A percentile compares a stretch with the other conserved stretches of the same genome.
phyloP scores from a whole-genome alignment of 2,888 invertebrate species.

The Sinelater perroti region DNA sequence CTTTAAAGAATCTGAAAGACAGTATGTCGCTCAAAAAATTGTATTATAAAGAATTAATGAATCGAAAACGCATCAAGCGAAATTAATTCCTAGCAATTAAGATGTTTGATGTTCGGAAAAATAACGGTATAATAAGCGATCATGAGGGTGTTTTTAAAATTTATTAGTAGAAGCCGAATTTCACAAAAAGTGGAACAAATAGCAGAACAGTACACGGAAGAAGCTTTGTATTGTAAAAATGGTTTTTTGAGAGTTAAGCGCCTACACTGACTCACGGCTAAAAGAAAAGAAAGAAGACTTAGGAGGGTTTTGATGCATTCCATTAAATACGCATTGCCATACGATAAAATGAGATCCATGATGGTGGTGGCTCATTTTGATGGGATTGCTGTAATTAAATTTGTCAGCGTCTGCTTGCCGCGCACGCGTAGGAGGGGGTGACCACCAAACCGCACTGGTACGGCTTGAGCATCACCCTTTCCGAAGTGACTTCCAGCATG shows the following conservation, averaged over 20 bases:
- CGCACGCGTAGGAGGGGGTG: constrained; percentile 70
- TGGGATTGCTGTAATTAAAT: constrained; percentile 55
- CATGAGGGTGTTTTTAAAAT: neutral
- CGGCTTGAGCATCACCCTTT: constrained; percentile 60
- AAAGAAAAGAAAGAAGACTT: constrained; percentile 68
- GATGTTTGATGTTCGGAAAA: too few species aligned
- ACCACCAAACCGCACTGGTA: constrained; percentile 68
- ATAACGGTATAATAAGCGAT: neutral
- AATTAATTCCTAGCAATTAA: neutral
- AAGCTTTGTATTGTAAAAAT: constrained; percentile 68
- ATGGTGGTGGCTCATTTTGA: constrained; percentile 71
- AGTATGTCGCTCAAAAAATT: too few species aligned
- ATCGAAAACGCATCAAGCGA: too few species aligned
- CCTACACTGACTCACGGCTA: constrained; percentile 65
- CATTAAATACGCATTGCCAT: constrained; percentile 67
- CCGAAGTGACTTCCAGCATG: constrained; percentile 52
- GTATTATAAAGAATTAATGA: too few species aligned
- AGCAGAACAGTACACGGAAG: too few species aligned
- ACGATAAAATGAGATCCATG: constrained; percentile 68
- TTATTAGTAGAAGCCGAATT: too few species aligned
- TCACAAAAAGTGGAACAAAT: too few species aligned
- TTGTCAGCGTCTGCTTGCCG: constrained; percentile 67
- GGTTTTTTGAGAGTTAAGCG: constrained; percentile 68
- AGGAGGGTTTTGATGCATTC: constrained; percentile 63
- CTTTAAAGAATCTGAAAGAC: too few species aligned